Evolutionary conservation across 2,888 invertebrate species (phyloP).

Genomic region (Scelioninae gen. 2): DNA sequence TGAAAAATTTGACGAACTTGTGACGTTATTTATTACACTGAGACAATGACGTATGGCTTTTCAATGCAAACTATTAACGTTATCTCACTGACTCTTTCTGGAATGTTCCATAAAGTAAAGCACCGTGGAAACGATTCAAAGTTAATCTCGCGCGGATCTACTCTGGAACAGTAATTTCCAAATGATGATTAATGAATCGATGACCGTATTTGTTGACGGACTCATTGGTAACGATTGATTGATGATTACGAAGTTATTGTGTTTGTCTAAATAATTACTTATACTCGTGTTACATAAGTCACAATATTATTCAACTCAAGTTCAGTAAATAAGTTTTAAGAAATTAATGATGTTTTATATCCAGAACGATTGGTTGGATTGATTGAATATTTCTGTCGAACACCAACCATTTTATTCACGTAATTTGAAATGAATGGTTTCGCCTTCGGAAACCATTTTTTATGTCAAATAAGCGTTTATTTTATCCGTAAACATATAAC

Average conservation of each 20-base stretch:
- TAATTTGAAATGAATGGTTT: constrained; percentile 19
- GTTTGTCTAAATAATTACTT: constrained; percentile 58
- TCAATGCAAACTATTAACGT: constrained; percentile 33
- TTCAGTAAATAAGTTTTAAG: constrained; percentile 33
- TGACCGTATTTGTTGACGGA: constrained; percentile 71
- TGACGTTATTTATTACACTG: constrained; percentile 34
- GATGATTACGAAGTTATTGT: constrained; percentile 63
- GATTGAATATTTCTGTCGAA: constrained; percentile 22
- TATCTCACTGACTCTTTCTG: constrained; percentile 34
- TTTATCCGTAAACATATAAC: too few species aligned
- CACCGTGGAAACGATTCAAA: constrained; percentile 22
- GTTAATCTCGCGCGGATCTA: constrained; percentile 28
- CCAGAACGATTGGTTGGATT: constrained; percentile 30
- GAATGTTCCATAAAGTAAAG: constrained; percentile 29
- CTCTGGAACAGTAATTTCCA: constrained; percentile 60
- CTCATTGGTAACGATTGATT: constrained; percentile 71
- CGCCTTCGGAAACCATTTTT: too few species aligned
- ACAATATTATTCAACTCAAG: constrained; percentile 51
- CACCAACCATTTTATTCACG: constrained; percentile 20
- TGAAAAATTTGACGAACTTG: constrained; percentile 24
- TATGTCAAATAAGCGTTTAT: too few species aligned
- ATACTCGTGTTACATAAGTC: constrained; percentile 51
- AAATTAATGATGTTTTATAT: constrained; percentile 48
- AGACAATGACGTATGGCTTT: constrained; percentile 40
- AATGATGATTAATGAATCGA: constrained; percentile 75